phyloP scores from a whole-genome alignment of 2,888 invertebrate species.

The Volucella inflata region DNA sequence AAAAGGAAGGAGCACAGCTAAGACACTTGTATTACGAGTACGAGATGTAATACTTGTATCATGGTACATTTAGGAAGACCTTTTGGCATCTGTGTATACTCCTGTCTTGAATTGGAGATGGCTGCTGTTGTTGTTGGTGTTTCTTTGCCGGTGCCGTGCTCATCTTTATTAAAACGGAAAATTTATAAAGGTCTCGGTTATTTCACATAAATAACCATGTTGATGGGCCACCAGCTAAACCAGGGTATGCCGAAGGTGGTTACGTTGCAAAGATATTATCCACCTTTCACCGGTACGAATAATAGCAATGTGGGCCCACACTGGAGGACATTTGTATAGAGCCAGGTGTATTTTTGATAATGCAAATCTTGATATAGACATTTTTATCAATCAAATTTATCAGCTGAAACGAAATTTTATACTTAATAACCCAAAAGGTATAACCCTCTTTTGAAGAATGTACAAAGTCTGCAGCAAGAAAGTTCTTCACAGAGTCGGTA shows the following conservation, averaged over 20 bases:
- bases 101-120: background rate
- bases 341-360: constrained; percentile 6
- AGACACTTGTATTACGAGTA: constrained; percentile 56
- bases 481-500: no score
- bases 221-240: constrained; percentile 63
- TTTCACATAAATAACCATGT: constrained; percentile 73
- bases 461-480: no score
- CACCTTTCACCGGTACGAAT: constrained; percentile 36
- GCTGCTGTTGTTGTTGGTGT: constrained; percentile 19
- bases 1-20: constrained; percentile 39
- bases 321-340: background rate
- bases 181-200: constrained; percentile 71
- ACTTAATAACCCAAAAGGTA: no score
- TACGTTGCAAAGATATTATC: constrained; percentile 22
- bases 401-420: no score
- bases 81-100: constrained; percentile 28
- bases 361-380: background rate
- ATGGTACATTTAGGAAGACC: constrained; percentile 65
- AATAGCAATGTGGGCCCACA: constrained; percentile 6
- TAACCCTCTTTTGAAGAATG: background rate
- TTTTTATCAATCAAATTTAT: no score
- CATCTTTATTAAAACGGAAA: constrained; percentile 72
- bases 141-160: constrained; percentile 46
- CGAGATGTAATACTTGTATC: constrained; percentile 6
- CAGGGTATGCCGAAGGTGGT: constrained; percentile 37